phyloP scores from a whole-genome alignment of 2,113 vertebrate species.

The Mormyrus lacerda region DNA sequence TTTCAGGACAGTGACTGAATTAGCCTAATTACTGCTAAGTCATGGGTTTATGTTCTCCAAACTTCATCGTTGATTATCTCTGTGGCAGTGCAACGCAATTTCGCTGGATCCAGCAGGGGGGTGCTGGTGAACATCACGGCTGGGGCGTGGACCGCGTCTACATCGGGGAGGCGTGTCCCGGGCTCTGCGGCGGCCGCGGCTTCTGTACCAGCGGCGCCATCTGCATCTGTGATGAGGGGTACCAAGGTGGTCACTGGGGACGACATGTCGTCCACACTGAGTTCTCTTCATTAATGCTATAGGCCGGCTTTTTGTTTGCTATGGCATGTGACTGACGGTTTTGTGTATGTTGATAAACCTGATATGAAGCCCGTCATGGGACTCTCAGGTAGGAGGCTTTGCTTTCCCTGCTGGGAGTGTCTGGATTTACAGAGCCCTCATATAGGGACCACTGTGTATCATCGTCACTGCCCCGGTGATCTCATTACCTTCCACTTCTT shows the following conservation, averaged over 20 bases:
- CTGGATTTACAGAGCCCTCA: background rate
- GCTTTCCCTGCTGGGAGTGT: background rate
- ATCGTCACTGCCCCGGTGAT: background rate
- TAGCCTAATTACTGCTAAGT: background rate
- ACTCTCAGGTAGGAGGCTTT: background rate
- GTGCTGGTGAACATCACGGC: slow-evolving; percentile 80
- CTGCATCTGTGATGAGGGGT: slow-evolving; percentile 92
- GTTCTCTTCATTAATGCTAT: background rate
- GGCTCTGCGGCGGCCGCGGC: slow-evolving; percentile 86
- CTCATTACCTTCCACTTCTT: background rate
- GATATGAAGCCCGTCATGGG: background rate
- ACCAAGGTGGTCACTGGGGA: slow-evolving; percentile 67
- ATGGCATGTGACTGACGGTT: background rate
- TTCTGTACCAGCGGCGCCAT: slow-evolving; percentile 83
- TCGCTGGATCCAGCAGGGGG: slow-evolving; percentile 94
- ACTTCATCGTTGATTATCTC: background rate
- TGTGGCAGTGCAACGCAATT: slow-evolving; percentile 86
- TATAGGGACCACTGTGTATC: background rate
- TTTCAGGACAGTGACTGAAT: background rate
- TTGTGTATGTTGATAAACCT: background rate
- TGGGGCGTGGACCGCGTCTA: slow-evolving; percentile 95
- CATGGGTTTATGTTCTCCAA: background rate
- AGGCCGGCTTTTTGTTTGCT: background rate
- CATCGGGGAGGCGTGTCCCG: slow-evolving; percentile 87
- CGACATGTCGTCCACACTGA: background rate